phyloP scores from a whole-genome alignment of 1,140 invertebrate genomes.

The Drosophila hydei region DNA sequence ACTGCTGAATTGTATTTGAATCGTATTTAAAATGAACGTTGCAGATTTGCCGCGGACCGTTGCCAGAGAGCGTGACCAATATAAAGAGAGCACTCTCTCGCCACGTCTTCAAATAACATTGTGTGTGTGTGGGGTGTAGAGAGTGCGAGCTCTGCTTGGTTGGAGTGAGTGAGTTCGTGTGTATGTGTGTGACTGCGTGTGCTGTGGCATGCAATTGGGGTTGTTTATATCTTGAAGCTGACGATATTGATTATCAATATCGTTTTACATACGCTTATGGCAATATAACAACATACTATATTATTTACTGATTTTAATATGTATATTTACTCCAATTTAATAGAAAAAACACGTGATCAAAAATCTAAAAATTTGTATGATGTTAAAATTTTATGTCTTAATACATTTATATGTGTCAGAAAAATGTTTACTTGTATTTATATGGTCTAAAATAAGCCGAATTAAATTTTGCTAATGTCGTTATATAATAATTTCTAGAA shows the following conservation, averaged over 20 bases:
- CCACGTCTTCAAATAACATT: constrained; percentile 20
- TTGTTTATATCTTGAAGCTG: constrained; percentile 15
- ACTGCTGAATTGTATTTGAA: constrained; percentile 52
- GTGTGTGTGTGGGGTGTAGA: constrained; percentile 15
- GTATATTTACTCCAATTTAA: neutral
- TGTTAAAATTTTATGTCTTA: too few relatives aligned
- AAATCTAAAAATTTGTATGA: neutral
- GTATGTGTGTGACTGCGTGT: neutral
- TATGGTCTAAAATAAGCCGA: neutral
- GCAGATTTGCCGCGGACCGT: constrained; percentile 30
- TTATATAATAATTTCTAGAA: neutral
- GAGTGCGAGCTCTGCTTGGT: neutral
- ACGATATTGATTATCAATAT: constrained; percentile 38
- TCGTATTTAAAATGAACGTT: constrained; percentile 35
- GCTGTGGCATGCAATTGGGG: constrained; percentile 7
- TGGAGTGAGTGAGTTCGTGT: neutral
- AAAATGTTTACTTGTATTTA: too few relatives aligned
- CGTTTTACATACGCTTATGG: neutral
- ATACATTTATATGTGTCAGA: too few relatives aligned
- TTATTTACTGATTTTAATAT: neutral
- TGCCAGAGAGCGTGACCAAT: constrained; percentile 15
- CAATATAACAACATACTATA: neutral
- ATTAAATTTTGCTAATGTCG: neutral
- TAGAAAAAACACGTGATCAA: neutral
- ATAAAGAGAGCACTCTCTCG: constrained; percentile 16